Evolutionary conservation across 2,797 vertebrate species (phyloP).

Genomic region (Diglossa cyanea): DNA sequence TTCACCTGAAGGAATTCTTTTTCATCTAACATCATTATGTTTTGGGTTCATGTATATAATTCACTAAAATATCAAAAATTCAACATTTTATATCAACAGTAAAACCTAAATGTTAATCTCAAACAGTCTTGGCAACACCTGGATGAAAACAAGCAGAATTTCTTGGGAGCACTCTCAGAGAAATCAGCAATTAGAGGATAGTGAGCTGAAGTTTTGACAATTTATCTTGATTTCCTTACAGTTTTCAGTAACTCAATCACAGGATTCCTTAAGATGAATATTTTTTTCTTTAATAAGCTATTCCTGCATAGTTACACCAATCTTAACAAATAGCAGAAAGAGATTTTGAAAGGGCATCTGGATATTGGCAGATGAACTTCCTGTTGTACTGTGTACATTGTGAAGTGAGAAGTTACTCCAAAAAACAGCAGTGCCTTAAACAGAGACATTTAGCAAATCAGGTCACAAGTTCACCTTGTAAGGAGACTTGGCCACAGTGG

Average conservation of each 20-base stretch:
- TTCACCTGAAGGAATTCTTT: background rate
- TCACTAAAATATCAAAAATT: background rate
- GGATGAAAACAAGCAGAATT: background rate
- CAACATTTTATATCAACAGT: background rate
- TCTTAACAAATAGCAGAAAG: background rate
- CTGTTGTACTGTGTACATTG: background rate
- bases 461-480: slow-evolving; percentile 27
- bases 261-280: background rate
- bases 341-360: background rate
- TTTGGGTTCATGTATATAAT: background rate
- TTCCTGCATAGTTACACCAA: background rate
- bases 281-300: background rate
- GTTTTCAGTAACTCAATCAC: background rate
- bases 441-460: slow-evolving; percentile 20
- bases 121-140: background rate
- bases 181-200: background rate
- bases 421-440: background rate
- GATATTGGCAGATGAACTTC: background rate
- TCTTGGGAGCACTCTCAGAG: background rate
- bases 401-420: background rate
- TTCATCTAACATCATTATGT: background rate
- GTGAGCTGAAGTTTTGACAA: background rate
- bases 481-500: background rate
- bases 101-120: background rate
- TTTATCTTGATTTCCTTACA: background rate